Base-by-base conservation (phyloP, 2,888 invertebrate genomes). In the Ptilodon capucinus region DNA sequence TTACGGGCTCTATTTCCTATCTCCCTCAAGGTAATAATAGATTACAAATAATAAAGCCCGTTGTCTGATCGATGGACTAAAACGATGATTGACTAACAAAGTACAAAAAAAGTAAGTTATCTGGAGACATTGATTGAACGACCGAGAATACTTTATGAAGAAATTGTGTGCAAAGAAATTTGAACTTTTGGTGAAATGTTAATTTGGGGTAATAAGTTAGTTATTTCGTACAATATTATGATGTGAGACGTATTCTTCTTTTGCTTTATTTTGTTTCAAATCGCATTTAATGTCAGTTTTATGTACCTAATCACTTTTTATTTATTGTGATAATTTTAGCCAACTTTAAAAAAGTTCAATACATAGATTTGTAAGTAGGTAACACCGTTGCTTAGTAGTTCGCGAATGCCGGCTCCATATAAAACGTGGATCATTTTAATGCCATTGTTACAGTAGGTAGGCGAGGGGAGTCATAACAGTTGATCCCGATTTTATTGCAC, bases 401-500 rank as follows among this genome's bases (percentile, higher is more conserved):
- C 60, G 65, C 55, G 62, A 60, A 55, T 49, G 47, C 57, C 58
- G 65, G 63, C 38, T 66, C 61, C 67, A 70, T 67, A 78, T 71
- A 78, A 73, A 81, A 68, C 71, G 70, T 60, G 64, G 62, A 53
- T 67, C 69, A 68, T 71, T 75, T 76, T 79, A 76, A 76, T 71
- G 73, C 81, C 78, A 84, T 84, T 86, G 86, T 86, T 85, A 79
- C 68, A 76, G 68, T 75, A 76, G 76, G 68, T 75, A 76, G 76
- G 71, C 74, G 79, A 79, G 79, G 72, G 79, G 72, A 77, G 78
- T 82, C 81, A 84, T 85, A 84, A 81, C 84, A 78, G 84, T 76
- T 82, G 85, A 88, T 86, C 82, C 84, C 81, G 80, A 79, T 84
- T 86, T 86, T 86, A 88, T 88, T 88, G 84, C 88, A 76, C 64